These are phyloP conservation scores for Morelia viridis DNA, from an alignment of 2,797 vertebrate species.

Conservation along the genomic window DNA sequence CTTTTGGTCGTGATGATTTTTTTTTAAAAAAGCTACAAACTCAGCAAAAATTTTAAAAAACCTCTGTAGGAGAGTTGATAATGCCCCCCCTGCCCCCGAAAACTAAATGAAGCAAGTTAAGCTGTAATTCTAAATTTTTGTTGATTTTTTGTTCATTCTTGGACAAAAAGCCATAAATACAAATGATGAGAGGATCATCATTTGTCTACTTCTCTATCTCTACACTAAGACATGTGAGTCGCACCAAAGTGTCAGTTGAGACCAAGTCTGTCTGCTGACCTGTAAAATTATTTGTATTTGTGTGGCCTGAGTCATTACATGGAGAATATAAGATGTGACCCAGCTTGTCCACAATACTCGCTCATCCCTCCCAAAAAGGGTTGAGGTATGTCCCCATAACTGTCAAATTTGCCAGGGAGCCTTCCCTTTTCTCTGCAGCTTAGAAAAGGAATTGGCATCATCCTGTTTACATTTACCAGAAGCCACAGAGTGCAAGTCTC, in stretches of 20 bases:
- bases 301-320: not conserved
- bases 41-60: not conserved
- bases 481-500: not conserved
- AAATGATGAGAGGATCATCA: not conserved
- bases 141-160: not conserved
- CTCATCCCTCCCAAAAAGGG: not conserved
- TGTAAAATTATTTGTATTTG: not conserved
- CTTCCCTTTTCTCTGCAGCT: not conserved
- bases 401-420: not conserved
- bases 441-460: not conserved
- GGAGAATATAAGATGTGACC: not conserved
- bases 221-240: not conserved
- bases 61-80: not conserved
- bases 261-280: not conserved
- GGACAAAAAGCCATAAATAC: not conserved
- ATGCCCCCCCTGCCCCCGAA: fast-evolving
- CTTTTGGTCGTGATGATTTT: not conserved
- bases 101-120: not conserved
- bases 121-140: not conserved
- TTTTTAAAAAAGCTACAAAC: not conserved
- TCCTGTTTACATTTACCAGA: not conserved
- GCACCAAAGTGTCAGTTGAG: not conserved
- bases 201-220: not conserved
- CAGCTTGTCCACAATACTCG: not conserved
- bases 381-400: not conserved